Percentiles rank a stretch among this genome's conserved stretches.
These are phyloP conservation scores for Microtus californicus DNA, from an alignment of 2,797 vertebrate species.

Conservation along the genomic window DNA sequence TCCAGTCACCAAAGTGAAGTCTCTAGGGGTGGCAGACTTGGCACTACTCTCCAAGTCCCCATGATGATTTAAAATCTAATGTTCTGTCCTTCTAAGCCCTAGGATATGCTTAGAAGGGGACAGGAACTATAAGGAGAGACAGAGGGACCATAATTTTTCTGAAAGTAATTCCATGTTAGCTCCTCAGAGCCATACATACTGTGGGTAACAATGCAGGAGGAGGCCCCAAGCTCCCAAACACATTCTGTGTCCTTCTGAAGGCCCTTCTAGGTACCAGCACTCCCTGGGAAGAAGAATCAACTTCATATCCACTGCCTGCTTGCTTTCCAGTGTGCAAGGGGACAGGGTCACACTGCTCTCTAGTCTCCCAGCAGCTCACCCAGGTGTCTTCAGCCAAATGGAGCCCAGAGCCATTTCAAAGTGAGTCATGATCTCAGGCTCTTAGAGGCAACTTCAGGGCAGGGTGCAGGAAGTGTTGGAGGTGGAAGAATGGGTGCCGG, in stretches of 20 bases:
- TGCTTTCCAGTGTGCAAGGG: not conserved
- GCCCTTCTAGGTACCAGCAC: not conserved
- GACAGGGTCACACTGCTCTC: not conserved
- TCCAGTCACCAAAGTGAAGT: not conserved
- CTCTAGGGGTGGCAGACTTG: not conserved
- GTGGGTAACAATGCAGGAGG: not conserved
- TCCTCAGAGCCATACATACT: not conserved
- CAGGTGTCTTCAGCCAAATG: not conserved
- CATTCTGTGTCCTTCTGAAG: not conserved
- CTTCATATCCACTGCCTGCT: not conserved
- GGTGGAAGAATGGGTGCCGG: constrained; percentile 31
- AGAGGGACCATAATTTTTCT: not conserved
- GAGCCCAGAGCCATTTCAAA: not conserved
- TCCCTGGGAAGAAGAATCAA: not conserved
- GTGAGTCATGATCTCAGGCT: not conserved
- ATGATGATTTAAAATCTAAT: not conserved
- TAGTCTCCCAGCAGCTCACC: not conserved
- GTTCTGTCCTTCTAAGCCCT: not conserved
- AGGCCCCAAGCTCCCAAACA: not conserved
- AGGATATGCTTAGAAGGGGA: not conserved
- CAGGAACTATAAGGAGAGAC: not conserved
- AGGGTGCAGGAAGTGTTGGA: not conserved
- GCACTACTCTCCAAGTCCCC: not conserved
- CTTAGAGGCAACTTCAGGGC: not conserved
- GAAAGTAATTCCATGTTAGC: not conserved